Conservation (phyloP, 2,113 vertebrate species). For the Varanus salvator region DNA sequence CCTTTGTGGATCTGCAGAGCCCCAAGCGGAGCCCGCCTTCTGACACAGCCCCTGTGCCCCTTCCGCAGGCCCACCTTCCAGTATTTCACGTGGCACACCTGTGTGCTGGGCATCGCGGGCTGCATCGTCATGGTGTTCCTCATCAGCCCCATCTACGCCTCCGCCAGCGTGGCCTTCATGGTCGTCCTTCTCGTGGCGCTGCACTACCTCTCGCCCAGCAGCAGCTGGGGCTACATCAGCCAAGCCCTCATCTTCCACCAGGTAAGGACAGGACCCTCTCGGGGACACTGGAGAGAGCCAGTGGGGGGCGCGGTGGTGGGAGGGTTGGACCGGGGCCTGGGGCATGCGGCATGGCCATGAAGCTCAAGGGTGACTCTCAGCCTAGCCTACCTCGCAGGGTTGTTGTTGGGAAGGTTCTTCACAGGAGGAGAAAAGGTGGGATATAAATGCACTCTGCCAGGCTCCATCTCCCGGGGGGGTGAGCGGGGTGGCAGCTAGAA, state of each 20-base stretch:
- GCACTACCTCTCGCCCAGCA: slow-evolving; percentile 90
- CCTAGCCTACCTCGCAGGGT: too few species aligned
- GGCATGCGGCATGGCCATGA: too few species aligned
- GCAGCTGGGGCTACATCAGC: slow-evolving; percentile 94
- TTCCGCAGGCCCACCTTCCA: slow-evolving; percentile 87
- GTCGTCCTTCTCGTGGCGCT: slow-evolving; percentile 88
- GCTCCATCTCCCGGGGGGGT: too few species aligned
- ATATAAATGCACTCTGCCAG: too few species aligned
- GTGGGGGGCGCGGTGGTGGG: too few species aligned
- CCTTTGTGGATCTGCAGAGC: neutral
- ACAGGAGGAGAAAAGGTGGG: too few species aligned
- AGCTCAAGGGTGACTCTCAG: too few species aligned
- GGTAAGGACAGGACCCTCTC: slow-evolving; percentile 68
- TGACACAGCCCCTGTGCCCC: neutral
- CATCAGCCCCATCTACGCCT: slow-evolving; percentile 90
- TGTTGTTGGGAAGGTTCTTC: too few species aligned
- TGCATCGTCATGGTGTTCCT: slow-evolving; percentile 93
- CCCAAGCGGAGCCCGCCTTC: neutral
- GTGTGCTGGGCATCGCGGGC: slow-evolving; percentile 87
- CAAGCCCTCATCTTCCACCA: slow-evolving; percentile 95
- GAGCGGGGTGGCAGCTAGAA: too few species aligned
- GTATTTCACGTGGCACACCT: slow-evolving; percentile 93
- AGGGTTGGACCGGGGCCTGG: too few species aligned
- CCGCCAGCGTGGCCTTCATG: slow-evolving; percentile 88
- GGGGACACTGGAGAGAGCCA: too few species aligned